A percentile compares a stretch with the other conserved stretches of the same genome.
Evolutionary conservation across 2,797 vertebrate genomes (phyloP).

Genomic region (Typhlichthys eigenmanni): DNA sequence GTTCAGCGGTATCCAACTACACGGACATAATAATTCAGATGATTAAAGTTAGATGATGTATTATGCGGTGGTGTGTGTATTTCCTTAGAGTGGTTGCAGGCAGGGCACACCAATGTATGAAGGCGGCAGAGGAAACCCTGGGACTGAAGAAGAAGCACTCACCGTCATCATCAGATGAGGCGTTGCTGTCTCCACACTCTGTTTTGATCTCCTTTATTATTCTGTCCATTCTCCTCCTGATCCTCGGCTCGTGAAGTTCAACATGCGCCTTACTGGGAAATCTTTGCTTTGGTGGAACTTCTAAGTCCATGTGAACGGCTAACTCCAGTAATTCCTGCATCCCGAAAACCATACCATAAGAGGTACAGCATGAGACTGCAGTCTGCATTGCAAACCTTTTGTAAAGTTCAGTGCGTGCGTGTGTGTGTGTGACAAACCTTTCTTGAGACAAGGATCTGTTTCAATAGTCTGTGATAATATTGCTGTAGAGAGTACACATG

Average conservation of each 20-base stretch:
- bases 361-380: background rate
- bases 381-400: background rate
- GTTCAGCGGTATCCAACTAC: no score
- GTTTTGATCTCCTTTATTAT: conserved; percentile 91
- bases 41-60: no score
- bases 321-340: conserved; percentile 88
- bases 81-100: no score
- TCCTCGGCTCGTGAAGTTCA: conserved; percentile 85
- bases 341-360: conserved; percentile 10
- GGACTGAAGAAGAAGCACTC: conserved; percentile 32
- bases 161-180: conserved; percentile 97
- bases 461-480: conserved; percentile 93
- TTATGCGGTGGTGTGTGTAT: no score
- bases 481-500: conserved; percentile 90
- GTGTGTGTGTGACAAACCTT: conserved; percentile 75
- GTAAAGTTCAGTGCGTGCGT: no score
- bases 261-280: conserved; percentile 72
- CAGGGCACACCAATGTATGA: no score
- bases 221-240: conserved; percentile 84
- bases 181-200: conserved; percentile 90
- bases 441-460: conserved; percentile 94
- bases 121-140: no score
- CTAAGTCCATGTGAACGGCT: conserved; percentile 85
- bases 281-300: conserved; percentile 79
- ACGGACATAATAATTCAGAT: no score